These are phyloP conservation scores for Danaus plexippus DNA, from an alignment of 1,140 invertebrate genomes.

Conservation along the genomic window DNA sequence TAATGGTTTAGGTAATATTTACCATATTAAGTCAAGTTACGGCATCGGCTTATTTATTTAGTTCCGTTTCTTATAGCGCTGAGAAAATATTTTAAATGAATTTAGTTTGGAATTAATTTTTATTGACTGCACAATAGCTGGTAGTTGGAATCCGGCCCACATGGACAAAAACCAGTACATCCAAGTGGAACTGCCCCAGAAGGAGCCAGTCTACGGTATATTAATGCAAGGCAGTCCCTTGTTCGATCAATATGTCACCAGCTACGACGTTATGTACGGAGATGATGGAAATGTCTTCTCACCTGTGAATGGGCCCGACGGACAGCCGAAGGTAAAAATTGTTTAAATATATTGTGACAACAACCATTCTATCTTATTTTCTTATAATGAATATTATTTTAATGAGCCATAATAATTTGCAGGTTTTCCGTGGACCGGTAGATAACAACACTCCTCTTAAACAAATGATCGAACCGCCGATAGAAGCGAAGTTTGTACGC, in stretches of 20 bases:
- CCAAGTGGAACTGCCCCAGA: conserved; percentile 77
- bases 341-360: neutral
- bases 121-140: conserved; percentile 36
- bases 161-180: conserved; percentile 76
- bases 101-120: too few species aligned
- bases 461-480: conserved; percentile 75
- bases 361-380: neutral
- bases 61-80: too few species aligned
- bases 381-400: conserved; percentile 2
- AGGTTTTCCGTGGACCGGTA: conserved; percentile 82
- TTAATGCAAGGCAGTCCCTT: conserved; percentile 77
- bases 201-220: conserved; percentile 81
- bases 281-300: conserved; percentile 75
- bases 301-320: conserved; percentile 60
- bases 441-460: conserved; percentile 73
- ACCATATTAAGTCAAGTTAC: too few species aligned
- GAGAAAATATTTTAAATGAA: too few species aligned
- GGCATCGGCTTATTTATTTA: too few species aligned
- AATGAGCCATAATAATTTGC: conserved; percentile 18
- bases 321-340: conserved; percentile 47
- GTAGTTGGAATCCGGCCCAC: conserved; percentile 77
- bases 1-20: too few species aligned
- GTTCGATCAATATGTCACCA: conserved; percentile 81
- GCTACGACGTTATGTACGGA: conserved; percentile 81
- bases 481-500: conserved; percentile 81